These are phyloP conservation scores for Psilanteris sp. DNA, from an alignment of 1,140 invertebrate genomes.

Conservation along the genomic window DNA sequence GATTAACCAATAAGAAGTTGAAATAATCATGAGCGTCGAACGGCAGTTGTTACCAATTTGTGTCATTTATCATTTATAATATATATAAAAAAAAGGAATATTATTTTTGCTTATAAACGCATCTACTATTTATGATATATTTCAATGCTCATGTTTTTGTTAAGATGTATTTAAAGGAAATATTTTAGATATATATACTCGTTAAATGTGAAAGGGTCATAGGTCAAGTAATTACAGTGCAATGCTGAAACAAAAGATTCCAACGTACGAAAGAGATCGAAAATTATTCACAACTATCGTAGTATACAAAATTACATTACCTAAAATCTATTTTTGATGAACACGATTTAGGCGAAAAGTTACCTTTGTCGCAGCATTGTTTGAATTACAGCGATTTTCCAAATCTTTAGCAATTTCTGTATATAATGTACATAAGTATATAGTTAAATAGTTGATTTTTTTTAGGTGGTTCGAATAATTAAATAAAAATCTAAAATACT, in stretches of 20 bases:
- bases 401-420: constrained; percentile 71
- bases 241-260: constrained; percentile 55
- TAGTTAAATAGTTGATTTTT: constrained; percentile 67
- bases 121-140: constrained; percentile 40
- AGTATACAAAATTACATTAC: background rate
- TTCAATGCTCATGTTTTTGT: constrained; percentile 55
- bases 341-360: constrained; percentile 2
- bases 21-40: constrained; percentile 1
- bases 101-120: constrained; percentile 35
- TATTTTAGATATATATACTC: constrained; percentile 45
- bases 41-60: constrained; percentile 8
- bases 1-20: constrained; percentile 1
- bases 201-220: constrained; percentile 44
- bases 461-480: constrained; percentile 71
- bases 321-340: constrained; percentile 31
- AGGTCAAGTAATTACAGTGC: constrained; percentile 46
- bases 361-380: constrained; percentile 66
- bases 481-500: constrained; percentile 61
- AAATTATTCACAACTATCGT: constrained; percentile 11
- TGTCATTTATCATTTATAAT: constrained; percentile 47
- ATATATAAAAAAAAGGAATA: too few relatives aligned
- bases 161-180: constrained; percentile 46
- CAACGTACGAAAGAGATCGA: too few relatives aligned
- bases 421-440: constrained; percentile 79
- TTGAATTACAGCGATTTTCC: constrained; percentile 62